Percentiles rank a stretch among this genome's conserved stretches.
phyloP scores from a whole-genome alignment of 2,797 vertebrate species.

The Thunnus albacares region DNA sequence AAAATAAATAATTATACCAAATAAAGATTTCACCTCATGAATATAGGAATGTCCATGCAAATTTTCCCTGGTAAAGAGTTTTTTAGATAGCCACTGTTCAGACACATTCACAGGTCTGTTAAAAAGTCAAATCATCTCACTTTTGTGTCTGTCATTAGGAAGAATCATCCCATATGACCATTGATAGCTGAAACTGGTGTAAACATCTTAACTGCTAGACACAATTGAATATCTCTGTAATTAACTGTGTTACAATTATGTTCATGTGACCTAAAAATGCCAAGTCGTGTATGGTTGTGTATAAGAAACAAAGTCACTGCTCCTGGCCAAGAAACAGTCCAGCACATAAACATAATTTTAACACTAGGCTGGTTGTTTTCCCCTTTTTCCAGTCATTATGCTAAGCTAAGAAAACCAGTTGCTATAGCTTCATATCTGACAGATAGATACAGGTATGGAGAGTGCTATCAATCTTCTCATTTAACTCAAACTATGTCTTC shows the following conservation, averaged over 20 bases:
- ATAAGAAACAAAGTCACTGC: too few species aligned
- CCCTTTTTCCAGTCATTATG: not conserved
- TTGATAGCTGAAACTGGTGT: too few species aligned
- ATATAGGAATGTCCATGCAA: not conserved
- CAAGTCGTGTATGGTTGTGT: not conserved
- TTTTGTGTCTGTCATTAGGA: not conserved
- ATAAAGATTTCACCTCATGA: constrained; percentile 1
- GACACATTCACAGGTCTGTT: not conserved
- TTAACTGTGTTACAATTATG: not conserved
- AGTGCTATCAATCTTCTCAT: not conserved
- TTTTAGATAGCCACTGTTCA: not conserved
- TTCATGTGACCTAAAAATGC: not conserved
- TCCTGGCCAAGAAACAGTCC: too few species aligned
- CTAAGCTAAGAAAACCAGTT: too few species aligned
- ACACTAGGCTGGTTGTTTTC: not conserved
- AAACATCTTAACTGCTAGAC: not conserved
- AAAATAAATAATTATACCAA: not conserved
- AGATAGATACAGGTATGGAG: not conserved
- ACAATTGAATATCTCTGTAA: too few species aligned
- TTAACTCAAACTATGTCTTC: not conserved
- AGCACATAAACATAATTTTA: too few species aligned
- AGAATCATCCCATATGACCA: too few species aligned
- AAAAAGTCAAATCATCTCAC: not conserved
- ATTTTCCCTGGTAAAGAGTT: not conserved
- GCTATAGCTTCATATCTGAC: not conserved